Conservation (phyloP, 2,113 vertebrate species). For the Myanophis thanlyinensis region DNA sequence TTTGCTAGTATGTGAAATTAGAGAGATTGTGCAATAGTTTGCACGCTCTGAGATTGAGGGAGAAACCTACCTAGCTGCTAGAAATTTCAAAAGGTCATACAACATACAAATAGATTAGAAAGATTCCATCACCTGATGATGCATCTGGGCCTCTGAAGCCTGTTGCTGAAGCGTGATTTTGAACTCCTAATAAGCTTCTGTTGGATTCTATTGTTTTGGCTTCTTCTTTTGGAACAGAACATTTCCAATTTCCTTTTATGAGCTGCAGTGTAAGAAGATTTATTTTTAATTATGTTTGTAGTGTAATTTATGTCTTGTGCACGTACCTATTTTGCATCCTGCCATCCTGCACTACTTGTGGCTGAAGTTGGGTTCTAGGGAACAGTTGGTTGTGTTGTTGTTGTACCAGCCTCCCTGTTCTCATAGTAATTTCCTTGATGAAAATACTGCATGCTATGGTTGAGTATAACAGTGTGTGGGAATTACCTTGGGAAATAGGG, state of each 20-base stretch:
- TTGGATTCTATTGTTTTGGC: neutral
- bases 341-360: neutral
- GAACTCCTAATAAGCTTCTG: neutral
- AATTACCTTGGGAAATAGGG: neutral
- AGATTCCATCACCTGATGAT: neutral
- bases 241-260: neutral
- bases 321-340: neutral
- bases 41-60: neutral
- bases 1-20: neutral
- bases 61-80: neutral
- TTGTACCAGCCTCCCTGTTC: neutral
- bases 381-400: neutral
- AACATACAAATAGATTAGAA: neutral
- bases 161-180: neutral
- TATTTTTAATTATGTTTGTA: neutral
- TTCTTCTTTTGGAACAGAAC: neutral
- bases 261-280: neutral
- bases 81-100: neutral
- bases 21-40: neutral
- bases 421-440: neutral
- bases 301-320: neutral
- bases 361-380: neutral
- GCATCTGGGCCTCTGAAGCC: neutral
- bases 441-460: neutral
- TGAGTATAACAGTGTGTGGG: neutral